Evolutionary conservation across 2,797 vertebrate species (phyloP).

Genomic region (Vespertilio murinus): DNA sequence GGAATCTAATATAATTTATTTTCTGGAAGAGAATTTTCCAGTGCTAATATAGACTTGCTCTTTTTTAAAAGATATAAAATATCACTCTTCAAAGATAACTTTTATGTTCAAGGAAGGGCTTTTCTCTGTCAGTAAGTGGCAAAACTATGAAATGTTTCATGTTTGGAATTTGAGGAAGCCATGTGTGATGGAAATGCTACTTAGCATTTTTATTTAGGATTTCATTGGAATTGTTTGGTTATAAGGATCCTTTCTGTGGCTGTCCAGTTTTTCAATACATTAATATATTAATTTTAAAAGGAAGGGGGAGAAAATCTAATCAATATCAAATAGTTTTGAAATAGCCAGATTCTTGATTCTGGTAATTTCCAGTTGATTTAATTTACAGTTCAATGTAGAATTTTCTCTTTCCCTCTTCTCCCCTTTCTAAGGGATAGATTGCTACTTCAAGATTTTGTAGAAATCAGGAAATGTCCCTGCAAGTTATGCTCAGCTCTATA

Average conservation of each 20-base stretch:
- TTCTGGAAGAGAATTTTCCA: constrained; percentile 53
- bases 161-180: constrained; percentile 61
- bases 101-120: constrained; percentile 72
- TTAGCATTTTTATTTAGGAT: constrained; percentile 67
- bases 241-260: constrained; percentile 57
- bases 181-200: constrained; percentile 64
- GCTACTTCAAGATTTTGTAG: background rate
- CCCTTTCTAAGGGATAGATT: background rate
- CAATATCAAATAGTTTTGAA: constrained; percentile 35
- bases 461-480: background rate
- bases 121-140: constrained; percentile 70
- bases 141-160: constrained; percentile 68
- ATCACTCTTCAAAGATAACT: constrained; percentile 70
- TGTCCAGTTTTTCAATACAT: constrained; percentile 39
- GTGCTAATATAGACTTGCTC: constrained; percentile 70
- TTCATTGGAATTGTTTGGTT: constrained; percentile 65
- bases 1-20: background rate
- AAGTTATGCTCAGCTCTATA: background rate
- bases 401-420: no score
- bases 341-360: constrained; percentile 44
- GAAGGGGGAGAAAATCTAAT: constrained; percentile 28
- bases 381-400: background rate
- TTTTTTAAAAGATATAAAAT: constrained; percentile 76
- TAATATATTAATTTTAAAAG: constrained; percentile 53
- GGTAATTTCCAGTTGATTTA: background rate